Conservation (phyloP, 2,888 invertebrate species). For the Junonia oenone region DNA sequence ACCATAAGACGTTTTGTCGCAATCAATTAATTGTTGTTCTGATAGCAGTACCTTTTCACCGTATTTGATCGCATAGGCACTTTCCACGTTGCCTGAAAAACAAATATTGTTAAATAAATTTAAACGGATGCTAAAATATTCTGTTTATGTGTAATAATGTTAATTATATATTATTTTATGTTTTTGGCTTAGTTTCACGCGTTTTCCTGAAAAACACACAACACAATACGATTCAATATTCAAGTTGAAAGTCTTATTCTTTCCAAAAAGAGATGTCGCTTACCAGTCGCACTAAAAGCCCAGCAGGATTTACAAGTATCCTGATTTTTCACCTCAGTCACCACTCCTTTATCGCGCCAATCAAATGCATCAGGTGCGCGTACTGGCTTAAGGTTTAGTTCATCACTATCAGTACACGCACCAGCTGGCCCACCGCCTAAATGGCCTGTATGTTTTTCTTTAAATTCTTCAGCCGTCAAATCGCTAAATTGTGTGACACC, state of each 20-base stretch:
- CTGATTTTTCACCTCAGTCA: conserved; percentile 89
- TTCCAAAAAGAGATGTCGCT: background rate
- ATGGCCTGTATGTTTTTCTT: conserved; percentile 9
- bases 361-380: conserved; percentile 54
- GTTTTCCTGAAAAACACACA: too few relatives aligned
- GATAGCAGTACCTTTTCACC: conserved; percentile 28
- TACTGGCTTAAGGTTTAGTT: background rate
- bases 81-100: conserved; percentile 34
- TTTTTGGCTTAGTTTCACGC: too few relatives aligned
- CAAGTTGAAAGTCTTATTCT: too few relatives aligned
- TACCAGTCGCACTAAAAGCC: conserved; percentile 62
- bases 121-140: too few relatives aligned
- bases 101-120: too few relatives aligned
- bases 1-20: conserved; percentile 22
- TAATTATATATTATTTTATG: too few relatives aligned
- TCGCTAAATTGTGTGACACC: conserved; percentile 27
- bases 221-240: background rate
- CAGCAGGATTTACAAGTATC: conserved; percentile 89
- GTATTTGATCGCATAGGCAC: conserved; percentile 33
- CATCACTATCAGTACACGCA: background rate
- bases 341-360: conserved; percentile 87
- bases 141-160: too few relatives aligned
- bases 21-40: conserved; percentile 36
- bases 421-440: background rate
- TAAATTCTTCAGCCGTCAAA: conserved; percentile 26